These are phyloP conservation scores for Drosophila prosaltans DNA, from an alignment of 1,140 invertebrate species.

Conservation along the genomic window DNA sequence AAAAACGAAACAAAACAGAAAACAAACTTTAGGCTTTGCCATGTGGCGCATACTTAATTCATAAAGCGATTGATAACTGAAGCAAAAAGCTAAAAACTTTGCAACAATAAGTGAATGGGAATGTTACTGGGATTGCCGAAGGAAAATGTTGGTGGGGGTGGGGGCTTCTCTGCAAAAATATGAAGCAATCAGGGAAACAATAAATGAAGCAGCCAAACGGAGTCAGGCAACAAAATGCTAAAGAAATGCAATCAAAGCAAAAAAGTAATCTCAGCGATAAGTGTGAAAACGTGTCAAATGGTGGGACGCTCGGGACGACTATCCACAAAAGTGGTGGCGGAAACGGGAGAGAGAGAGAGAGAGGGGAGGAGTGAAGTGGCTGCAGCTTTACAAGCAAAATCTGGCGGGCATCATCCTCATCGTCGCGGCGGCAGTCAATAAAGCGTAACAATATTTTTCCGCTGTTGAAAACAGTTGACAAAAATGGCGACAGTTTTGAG, in stretches of 20 bases:
- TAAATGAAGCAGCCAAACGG: conserved; percentile 59
- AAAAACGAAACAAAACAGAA: background rate
- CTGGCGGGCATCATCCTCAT: conserved; percentile 44
- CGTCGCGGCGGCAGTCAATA: conserved; percentile 37
- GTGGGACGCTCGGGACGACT: conserved; percentile 13
- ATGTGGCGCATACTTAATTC: conserved; percentile 62
- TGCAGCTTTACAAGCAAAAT: conserved; percentile 59
- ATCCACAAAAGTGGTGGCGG: background rate
- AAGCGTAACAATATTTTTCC: conserved; percentile 61
- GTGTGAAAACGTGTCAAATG: conserved; percentile 78
- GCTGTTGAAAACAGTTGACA: conserved; percentile 67
- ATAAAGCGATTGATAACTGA: conserved; percentile 71
- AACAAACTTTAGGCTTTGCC: conserved; percentile 53
- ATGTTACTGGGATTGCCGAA: conserved; percentile 13
- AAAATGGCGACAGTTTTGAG: conserved; percentile 64
- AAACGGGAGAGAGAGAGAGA: no score
- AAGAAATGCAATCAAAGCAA: conserved; percentile 75
- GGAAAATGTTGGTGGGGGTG: conserved; percentile 15
- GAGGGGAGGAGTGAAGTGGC: conserved; percentile 8
- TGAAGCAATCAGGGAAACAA: conserved; percentile 75
- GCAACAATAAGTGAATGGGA: conserved; percentile 47
- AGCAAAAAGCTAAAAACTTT: conserved; percentile 49
- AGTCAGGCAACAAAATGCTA: conserved; percentile 29
- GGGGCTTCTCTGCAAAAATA: conserved; percentile 43
- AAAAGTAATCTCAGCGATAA: conserved; percentile 78